A percentile compares a stretch with the other conserved stretches of the same genome.
Conservation (phyloP, 2,888 invertebrate genomes). For the Agriopis aurantiaria region DNA sequence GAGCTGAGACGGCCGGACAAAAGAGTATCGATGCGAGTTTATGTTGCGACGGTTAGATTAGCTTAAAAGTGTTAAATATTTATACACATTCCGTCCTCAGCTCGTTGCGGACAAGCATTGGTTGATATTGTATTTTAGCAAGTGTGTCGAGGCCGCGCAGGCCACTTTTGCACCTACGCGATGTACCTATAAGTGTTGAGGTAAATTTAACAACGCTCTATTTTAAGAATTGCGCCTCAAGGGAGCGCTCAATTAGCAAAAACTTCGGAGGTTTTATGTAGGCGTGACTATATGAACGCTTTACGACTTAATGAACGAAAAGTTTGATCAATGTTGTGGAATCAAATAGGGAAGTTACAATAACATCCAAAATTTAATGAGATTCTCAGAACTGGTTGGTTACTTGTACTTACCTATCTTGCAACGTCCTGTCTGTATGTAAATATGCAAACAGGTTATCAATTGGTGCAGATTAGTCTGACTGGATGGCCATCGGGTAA, state of each 20-base stretch:
- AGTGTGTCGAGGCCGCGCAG: conserved; percentile 67
- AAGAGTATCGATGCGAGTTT: conserved; percentile 51
- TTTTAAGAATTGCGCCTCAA: conserved; percentile 43
- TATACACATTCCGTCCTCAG: conserved; percentile 25
- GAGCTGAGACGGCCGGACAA: conserved; percentile 64
- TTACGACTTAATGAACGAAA: conserved; percentile 7
- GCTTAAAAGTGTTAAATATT: conserved; percentile 10
- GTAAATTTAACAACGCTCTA: conserved; percentile 50
- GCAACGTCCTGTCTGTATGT: conserved; percentile 16
- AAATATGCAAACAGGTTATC: conserved; percentile 11
- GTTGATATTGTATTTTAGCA: conserved; percentile 54
- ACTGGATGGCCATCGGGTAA: neutral
- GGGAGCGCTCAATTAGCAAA: conserved; percentile 30
- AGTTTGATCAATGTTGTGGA: conserved; percentile 7
- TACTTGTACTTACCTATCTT: conserved; percentile 1
- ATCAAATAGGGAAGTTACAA: conserved; percentile 10
- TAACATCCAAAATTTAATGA: conserved; percentile 1
- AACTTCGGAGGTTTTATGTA: conserved; percentile 19
- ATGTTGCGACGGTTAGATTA: conserved; percentile 32
- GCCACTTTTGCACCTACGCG: conserved; percentile 57
- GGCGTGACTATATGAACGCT: conserved; percentile 23
- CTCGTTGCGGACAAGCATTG: conserved; percentile 44
- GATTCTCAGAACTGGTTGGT: neutral
- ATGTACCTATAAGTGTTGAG: conserved; percentile 37
- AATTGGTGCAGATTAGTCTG: conserved; percentile 1